phyloP scores from a whole-genome alignment of 1,140 invertebrate genomes.

The Ylistrum balloti region DNA sequence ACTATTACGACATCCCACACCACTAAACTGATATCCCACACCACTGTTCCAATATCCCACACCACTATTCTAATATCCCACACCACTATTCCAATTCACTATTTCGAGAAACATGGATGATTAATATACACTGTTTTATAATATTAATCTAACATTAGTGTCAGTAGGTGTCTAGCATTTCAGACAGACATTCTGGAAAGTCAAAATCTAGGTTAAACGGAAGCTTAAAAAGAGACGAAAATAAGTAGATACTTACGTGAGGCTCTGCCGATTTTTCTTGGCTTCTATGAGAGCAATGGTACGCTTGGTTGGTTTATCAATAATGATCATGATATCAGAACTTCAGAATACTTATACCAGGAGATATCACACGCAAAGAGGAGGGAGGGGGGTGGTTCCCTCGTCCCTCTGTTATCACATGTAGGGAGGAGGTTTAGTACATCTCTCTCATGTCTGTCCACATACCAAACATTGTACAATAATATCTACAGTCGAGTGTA shows the following conservation, averaged over 20 bases:
- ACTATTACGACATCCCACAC: too few relatives aligned
- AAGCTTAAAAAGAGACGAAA: not conserved
- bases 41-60: too few relatives aligned
- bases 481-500: not conserved
- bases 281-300: constrained; percentile 65
- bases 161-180: too few relatives aligned
- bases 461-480: not conserved
- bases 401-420: too few relatives aligned
- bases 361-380: not conserved
- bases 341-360: not conserved
- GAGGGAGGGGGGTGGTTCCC: too few relatives aligned
- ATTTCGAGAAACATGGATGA: too few relatives aligned
- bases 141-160: too few relatives aligned
- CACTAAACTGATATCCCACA: too few relatives aligned
- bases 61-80: too few relatives aligned
- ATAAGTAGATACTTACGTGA: not conserved
- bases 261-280: constrained; percentile 42
- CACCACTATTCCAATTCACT: too few relatives aligned
- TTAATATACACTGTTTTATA: too few relatives aligned
- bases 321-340: constrained; percentile 58
- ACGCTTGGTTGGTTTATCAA: constrained; percentile 66
- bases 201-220: constrained; percentile 8
- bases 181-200: not conserved
- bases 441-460: not conserved
- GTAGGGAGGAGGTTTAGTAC: not conserved